phyloP scores from a whole-genome alignment of 2,888 invertebrate genomes.

The Cerastis rubricosa region DNA sequence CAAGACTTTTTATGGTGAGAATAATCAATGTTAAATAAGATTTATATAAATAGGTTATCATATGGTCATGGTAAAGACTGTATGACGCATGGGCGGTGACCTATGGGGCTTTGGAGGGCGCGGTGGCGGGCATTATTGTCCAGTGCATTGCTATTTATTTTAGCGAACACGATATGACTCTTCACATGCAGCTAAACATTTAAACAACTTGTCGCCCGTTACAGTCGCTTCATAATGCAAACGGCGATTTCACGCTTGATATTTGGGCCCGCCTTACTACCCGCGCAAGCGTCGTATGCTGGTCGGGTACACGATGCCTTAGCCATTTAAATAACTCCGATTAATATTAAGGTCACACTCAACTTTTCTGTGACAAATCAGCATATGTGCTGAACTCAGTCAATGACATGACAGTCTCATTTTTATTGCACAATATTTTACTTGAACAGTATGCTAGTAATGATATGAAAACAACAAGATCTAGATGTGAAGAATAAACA shows the following conservation, averaged over 20 bases:
- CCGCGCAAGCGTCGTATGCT: neutral
- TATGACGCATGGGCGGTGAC: neutral
- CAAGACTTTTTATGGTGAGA: neutral
- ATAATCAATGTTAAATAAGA: neutral
- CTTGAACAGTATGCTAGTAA: neutral
- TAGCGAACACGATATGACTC: neutral
- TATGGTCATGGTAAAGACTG: neutral
- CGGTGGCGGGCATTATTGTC: neutral
- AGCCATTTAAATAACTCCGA: neutral
- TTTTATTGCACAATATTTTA: neutral
- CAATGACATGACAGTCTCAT: slow-evolving; percentile 6
- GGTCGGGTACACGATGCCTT: too few relatives aligned
- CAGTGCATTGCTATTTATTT: neutral
- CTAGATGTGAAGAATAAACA: neutral
- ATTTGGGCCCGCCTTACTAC: neutral
- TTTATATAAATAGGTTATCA: neutral
- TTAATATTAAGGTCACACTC: neutral
- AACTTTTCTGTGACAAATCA: neutral
- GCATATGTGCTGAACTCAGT: neutral
- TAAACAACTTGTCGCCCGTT: neutral
- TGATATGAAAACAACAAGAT: neutral
- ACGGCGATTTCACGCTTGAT: neutral
- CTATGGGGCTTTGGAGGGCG: neutral
- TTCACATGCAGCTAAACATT: neutral
- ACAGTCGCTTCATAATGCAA: neutral